Percentiles rank a stretch among this genome's conserved stretches.
Evolutionary conservation across 2,888 invertebrate species (phyloP).

Genomic region (Mesorhabditis spiculigera): DNA sequence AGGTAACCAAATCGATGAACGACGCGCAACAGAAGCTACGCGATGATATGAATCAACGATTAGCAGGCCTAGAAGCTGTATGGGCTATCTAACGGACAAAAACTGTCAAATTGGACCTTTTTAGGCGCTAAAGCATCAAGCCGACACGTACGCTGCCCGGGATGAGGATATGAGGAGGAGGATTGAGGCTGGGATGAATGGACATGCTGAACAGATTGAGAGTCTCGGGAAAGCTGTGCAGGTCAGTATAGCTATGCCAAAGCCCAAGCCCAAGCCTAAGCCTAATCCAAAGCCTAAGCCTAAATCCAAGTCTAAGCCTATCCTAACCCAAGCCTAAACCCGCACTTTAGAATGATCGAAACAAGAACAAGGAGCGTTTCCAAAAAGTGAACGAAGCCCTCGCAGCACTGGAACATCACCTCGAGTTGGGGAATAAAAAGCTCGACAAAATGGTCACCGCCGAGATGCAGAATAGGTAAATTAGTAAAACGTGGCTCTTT

Average conservation of each 20-base stretch:
- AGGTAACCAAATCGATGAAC: constrained; percentile 38
- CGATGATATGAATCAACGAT: constrained; percentile 39
- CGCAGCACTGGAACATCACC: constrained; percentile 51
- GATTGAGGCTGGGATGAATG: constrained; percentile 31
- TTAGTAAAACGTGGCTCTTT: neutral
- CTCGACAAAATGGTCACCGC: constrained; percentile 48
- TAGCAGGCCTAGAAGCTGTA: constrained; percentile 29
- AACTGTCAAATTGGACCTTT: neutral
- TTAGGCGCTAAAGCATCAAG: constrained; percentile 42
- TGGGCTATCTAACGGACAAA: neutral
- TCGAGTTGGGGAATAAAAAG: constrained; percentile 54
- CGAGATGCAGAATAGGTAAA: constrained; percentile 22
- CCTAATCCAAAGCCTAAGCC: no score
- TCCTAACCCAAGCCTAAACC: no score
- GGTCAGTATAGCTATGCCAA: constrained; percentile 9
- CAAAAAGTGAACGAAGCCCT: constrained; percentile 54
- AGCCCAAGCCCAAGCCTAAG: no score
- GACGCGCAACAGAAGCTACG: constrained; percentile 43
- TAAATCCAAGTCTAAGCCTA: no score
- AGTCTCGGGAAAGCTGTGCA: constrained; percentile 29
- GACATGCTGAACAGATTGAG: constrained; percentile 36
- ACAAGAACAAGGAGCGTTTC: constrained; percentile 53
- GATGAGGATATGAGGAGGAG: constrained; percentile 38
- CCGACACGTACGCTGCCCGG: constrained; percentile 31
- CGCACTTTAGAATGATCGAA: constrained; percentile 30